Evolutionary conservation across 2,113 vertebrate genomes (phyloP), one percentile per base, ranked within the genome.

Genomic region (Paratilapia polleni): DNA sequence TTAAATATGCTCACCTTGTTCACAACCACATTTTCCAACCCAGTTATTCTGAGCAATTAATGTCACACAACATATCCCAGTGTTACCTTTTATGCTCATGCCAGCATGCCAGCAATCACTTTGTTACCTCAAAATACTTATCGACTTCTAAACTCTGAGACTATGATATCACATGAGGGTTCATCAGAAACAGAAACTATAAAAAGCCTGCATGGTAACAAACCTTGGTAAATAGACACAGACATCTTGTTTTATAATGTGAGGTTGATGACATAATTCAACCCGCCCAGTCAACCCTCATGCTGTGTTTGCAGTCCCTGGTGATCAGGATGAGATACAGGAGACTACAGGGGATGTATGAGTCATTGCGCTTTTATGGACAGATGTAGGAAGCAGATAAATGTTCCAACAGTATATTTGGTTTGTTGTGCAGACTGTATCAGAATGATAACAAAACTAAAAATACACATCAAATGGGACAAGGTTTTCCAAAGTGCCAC

Each of bases 141-240:
- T 77, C 49, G 31, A 64, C 26, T 61, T 47, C 17, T 59, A 54
- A 66, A 81, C 77, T 86, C 73, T 60, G 54, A 84, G 73, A 74
- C 68, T 17, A 70, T 91, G 90, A 91, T 63, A 26, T 93, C 89
- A 94, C 36, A 61, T 49, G 61, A 78, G 74, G 62, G 54, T 26
- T 88, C 31, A 34, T 85, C 60, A 8, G 20, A 85, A 61, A 64
- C 76, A 77, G 74, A 87, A 73, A 62, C 63, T 60, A 77, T 83
- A 79, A 88, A 91, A 77, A 80, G 24, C 2, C 52, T 2, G 38
- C 83, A 41, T 73, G 59, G 77, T 77, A 63, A 85, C 79, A 88
- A 87, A 87, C 77, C 58, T 64, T 34, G 52, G 89, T 86, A 81
- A 88, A 88, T 66, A 82, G 86, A 87, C 80, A 74, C 82, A 80